These are phyloP conservation scores for Aselliscus stoliczkanus DNA, from an alignment of 2,797 vertebrate genomes.

Conservation along the genomic window DNA sequence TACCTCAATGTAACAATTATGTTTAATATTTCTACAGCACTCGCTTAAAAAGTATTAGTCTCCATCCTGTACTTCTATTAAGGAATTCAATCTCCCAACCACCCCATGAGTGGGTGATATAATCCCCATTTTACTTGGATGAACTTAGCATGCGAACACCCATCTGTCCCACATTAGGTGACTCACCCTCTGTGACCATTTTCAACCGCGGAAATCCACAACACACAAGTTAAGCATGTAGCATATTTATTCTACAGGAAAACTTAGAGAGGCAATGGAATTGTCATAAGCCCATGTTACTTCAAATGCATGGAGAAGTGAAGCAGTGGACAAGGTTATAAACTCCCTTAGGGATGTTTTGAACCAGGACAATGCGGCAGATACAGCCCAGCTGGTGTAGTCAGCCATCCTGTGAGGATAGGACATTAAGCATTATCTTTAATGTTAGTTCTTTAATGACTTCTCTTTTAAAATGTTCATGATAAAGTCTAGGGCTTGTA, in stretches of 20 bases:
- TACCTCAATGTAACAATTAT: neutral
- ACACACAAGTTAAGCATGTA: neutral
- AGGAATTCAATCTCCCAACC: neutral
- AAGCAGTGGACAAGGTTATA: neutral
- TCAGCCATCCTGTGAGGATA: neutral
- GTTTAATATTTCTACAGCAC: neutral
- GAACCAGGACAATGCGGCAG: neutral
- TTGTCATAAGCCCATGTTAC: neutral
- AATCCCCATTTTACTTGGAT: neutral
- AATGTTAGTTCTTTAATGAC: neutral
- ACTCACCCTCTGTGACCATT: neutral
- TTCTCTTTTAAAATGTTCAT: neutral
- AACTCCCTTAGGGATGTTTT: neutral
- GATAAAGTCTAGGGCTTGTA: neutral
- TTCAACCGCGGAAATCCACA: neutral
- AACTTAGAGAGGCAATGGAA: neutral
- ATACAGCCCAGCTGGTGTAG: neutral
- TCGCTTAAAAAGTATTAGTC: neutral
- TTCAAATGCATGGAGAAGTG: neutral
- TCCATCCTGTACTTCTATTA: neutral
- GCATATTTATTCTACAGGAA: neutral
- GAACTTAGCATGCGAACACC: neutral
- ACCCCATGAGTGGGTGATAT: neutral
- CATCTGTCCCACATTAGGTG: neutral
- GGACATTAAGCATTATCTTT: neutral